A percentile compares a stretch with the other conserved stretches of the same genome.
Conservation (phyloP, 1,140 invertebrate genomes). For the Gerris buenoi region DNA sequence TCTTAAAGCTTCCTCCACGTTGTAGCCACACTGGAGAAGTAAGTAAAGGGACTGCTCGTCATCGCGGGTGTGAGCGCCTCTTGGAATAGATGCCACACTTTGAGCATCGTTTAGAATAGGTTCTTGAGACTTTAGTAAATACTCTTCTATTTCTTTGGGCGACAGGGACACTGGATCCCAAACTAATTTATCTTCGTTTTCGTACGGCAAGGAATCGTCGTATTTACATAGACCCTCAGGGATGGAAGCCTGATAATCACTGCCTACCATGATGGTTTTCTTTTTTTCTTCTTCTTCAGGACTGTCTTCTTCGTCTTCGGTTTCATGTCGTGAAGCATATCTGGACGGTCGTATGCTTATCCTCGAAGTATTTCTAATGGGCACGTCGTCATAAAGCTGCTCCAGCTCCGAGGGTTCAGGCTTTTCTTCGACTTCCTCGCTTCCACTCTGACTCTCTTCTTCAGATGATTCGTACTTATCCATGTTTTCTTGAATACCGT, state of each 20-base stretch:
- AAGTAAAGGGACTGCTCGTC: conserved; percentile 88
- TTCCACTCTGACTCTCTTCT: conserved; percentile 31
- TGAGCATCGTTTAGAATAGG: conserved; percentile 30
- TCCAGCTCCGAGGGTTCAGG: conserved; percentile 31
- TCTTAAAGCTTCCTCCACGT: conserved; percentile 78
- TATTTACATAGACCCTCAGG: conserved; percentile 70
- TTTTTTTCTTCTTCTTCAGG: conserved; percentile 50
- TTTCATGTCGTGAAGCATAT: conserved; percentile 29
- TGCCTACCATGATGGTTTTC: conserved; percentile 85
- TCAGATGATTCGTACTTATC: conserved; percentile 29
- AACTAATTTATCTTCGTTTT: conserved; percentile 88
- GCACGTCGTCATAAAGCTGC: conserved; percentile 39
- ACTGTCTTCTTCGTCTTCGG: conserved; percentile 59
- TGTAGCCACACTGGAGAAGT: conserved; percentile 85
- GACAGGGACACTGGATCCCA: conserved; percentile 74
- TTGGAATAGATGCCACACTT: conserved; percentile 46
- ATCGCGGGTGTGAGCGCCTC: conserved; percentile 68
- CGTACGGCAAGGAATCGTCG: conserved; percentile 83
- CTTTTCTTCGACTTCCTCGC: conserved; percentile 34
- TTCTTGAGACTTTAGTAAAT: conserved; percentile 53
- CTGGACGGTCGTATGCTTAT: conserved; percentile 28
- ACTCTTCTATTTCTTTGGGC: conserved; percentile 62
- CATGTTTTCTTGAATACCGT: conserved; percentile 44
- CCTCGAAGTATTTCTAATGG: conserved; percentile 9
- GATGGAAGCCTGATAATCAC: conserved; percentile 83